Percentiles rank a stretch among this genome's conserved stretches.
These are phyloP conservation scores for Troides aeacus DNA, from an alignment of 2,888 invertebrate species.

Conservation along the genomic window DNA sequence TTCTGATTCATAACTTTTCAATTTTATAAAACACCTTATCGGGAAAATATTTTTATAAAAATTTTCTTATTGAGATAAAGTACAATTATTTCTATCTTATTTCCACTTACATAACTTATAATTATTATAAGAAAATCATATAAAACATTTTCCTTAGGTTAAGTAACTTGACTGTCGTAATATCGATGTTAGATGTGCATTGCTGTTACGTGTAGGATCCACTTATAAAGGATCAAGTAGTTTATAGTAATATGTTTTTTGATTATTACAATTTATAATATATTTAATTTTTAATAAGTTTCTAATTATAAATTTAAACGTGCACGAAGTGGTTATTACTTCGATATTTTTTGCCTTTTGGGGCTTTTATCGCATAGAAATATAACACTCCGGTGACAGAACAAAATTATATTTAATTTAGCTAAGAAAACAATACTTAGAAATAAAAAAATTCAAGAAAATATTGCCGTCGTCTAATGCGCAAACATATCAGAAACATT, in stretches of 20 bases:
- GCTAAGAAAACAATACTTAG: too few relatives aligned
- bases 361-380: too few relatives aligned
- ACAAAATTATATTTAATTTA: too few relatives aligned
- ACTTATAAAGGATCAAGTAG: background rate
- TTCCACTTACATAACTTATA: background rate
- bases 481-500: too few relatives aligned
- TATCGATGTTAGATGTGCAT: conserved; percentile 5
- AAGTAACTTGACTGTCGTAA: conserved; percentile 1
- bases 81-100: conserved; percentile 7
- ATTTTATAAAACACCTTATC: background rate
- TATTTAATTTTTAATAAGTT: background rate
- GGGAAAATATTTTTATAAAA: conserved; percentile 7
- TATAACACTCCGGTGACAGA: too few relatives aligned
- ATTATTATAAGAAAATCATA: background rate
- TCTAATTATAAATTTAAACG: background rate
- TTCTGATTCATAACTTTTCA: conserved; percentile 2
- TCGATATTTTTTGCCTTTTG: background rate
- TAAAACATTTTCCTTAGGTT: background rate
- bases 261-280: background rate
- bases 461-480: too few relatives aligned
- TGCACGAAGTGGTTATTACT: background rate
- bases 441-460: too few relatives aligned
- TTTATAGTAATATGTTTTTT: background rate
- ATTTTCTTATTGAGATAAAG: conserved; percentile 1
- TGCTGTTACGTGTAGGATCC: background rate